phyloP scores from a whole-genome alignment of 2,113 vertebrate species.

The Burhinus oedicnemus region DNA sequence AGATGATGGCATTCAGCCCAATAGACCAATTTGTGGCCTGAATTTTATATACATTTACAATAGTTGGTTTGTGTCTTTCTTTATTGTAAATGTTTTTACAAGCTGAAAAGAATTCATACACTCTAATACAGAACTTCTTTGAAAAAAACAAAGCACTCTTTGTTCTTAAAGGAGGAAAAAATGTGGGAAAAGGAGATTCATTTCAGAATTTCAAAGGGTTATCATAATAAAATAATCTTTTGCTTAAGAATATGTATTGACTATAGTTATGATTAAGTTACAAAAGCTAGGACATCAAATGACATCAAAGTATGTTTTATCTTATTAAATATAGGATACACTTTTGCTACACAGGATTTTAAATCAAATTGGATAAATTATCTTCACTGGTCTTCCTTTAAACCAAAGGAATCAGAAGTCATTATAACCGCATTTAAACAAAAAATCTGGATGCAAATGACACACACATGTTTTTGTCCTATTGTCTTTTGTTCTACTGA shows the following conservation, averaged over 20 bases:
- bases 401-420: background rate
- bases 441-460: background rate
- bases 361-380: background rate
- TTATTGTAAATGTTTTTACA: background rate
- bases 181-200: background rate
- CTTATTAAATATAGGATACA: background rate
- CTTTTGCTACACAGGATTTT: background rate
- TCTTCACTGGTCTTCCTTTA: background rate
- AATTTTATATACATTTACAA: background rate
- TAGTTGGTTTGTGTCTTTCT: background rate
- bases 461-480: background rate
- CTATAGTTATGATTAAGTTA: background rate
- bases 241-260: background rate
- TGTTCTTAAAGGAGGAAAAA: background rate
- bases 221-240: background rate
- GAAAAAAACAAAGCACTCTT: background rate
- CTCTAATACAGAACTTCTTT: background rate
- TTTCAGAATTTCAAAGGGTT: background rate
- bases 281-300: background rate
- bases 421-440: background rate
- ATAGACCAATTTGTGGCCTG: background rate
- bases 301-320: background rate
- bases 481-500: slow-evolving; percentile 34
- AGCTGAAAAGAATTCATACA: background rate
- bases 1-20: background rate